Conservation (phyloP, 2,797 vertebrate species). For the Chaunax sp. region DNA sequence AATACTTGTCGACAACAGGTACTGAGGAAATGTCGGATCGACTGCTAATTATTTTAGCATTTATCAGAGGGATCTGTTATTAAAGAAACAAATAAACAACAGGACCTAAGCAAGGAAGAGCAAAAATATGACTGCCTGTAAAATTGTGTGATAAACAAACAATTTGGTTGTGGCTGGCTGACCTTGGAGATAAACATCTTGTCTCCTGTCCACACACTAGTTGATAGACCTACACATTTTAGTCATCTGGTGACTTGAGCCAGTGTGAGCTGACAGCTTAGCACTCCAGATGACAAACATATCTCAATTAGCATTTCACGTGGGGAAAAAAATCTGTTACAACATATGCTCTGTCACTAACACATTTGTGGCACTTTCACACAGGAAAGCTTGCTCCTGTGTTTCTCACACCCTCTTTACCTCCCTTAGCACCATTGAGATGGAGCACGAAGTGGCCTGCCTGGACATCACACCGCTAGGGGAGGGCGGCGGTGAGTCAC, state of each 20-base stretch:
- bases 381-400: neutral
- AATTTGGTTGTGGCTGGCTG: neutral
- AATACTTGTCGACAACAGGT: neutral
- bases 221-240: neutral
- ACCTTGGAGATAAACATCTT: neutral
- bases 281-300: constrained; percentile 6
- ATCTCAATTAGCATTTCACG: constrained; percentile 17
- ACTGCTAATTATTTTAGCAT: neutral
- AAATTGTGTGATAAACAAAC: neutral
- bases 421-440: constrained; percentile 90
- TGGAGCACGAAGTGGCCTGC: constrained; percentile 99
- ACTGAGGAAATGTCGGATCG: neutral
- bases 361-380: constrained; percentile 8
- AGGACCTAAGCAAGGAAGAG: neutral
- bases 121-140: neutral
- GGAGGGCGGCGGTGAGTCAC: constrained; percentile 89
- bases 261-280: constrained; percentile 6
- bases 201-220: neutral
- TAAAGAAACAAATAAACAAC: neutral
- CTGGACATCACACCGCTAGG: constrained; percentile 97
- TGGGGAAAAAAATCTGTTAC: neutral
- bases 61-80: neutral
- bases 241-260: neutral
- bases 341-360: neutral
- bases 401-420: constrained; percentile 15